These are phyloP conservation scores for Ectemnius continuus DNA, from an alignment of 2,888 invertebrate species.

Conservation along the genomic window DNA sequence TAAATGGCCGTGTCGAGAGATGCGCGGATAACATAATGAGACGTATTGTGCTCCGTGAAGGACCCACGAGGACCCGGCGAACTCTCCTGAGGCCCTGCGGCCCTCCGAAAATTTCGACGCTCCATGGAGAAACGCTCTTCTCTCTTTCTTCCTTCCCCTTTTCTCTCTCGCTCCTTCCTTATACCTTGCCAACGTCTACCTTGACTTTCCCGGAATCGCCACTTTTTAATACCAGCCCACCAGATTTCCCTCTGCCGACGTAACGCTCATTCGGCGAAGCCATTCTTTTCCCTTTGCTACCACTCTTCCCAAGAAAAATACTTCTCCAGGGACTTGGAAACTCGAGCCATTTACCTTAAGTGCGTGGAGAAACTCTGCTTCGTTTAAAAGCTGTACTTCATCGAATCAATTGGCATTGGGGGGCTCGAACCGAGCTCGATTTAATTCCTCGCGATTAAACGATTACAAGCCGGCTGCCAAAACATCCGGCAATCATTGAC, in stretches of 20 bases:
- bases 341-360: slow-evolving; percentile 1
- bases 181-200: neutral
- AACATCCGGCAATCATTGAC: no score
- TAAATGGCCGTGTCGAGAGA: slow-evolving; percentile 72
- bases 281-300: no score
- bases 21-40: slow-evolving; percentile 76
- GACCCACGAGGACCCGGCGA: slow-evolving; percentile 53
- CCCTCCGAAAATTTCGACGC: slow-evolving; percentile 46
- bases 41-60: slow-evolving; percentile 69
- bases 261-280: no score
- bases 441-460: neutral
- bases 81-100: slow-evolving; percentile 46
- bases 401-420: neutral
- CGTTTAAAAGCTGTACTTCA: neutral
- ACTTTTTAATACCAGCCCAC: slow-evolving; percentile 26
- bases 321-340: neutral
- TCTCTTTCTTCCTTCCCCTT: neutral
- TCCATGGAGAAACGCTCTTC: slow-evolving; percentile 33
- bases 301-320: neutral
- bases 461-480: no score
- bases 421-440: neutral
- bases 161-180: neutral
- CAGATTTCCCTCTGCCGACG: slow-evolving; percentile 1
- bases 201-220: slow-evolving; percentile 46
- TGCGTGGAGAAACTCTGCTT: slow-evolving; percentile 10